Conservation (phyloP, 2,113 vertebrate genomes). For the Helogale parvula region DNA sequence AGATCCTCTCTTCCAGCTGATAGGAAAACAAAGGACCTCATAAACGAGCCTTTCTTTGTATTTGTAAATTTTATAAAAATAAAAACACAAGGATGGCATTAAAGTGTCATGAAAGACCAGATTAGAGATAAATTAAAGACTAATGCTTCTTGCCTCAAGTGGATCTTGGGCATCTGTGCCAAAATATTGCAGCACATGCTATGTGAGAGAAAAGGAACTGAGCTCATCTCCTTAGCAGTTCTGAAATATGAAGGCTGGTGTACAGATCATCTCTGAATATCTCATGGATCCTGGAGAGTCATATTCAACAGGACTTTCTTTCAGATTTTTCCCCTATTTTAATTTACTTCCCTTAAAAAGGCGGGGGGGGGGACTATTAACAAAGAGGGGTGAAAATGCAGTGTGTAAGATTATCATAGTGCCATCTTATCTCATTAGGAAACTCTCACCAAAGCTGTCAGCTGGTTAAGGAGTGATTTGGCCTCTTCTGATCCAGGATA, state of each 20-base stretch:
- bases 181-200: slow-evolving; percentile 62
- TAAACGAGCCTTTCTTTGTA: slow-evolving; percentile 12
- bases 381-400: slow-evolving; percentile 58
- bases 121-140: slow-evolving; percentile 49
- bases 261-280: slow-evolving; percentile 20
- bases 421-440: slow-evolving; percentile 42
- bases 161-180: slow-evolving; percentile 24
- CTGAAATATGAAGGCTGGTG: slow-evolving; percentile 60
- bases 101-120: not conserved
- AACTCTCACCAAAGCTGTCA: not conserved
- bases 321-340: slow-evolving; percentile 67
- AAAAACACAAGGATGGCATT: slow-evolving; percentile 47
- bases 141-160: slow-evolving; percentile 60
- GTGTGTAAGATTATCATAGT: slow-evolving; percentile 37
- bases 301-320: slow-evolving; percentile 75
- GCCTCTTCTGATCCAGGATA: not conserved
- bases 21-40: slow-evolving; percentile 60
- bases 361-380: slow-evolving; percentile 28
- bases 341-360: slow-evolving; percentile 53
- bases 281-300: slow-evolving; percentile 54
- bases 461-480: not conserved
- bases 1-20: slow-evolving; percentile 51
- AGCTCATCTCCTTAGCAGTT: slow-evolving; percentile 74
- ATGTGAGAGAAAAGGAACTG: slow-evolving; percentile 37
- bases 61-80: slow-evolving; percentile 40